phyloP scores from a whole-genome alignment of 2,113 vertebrate genomes.

The Lipophrys pholis region DNA sequence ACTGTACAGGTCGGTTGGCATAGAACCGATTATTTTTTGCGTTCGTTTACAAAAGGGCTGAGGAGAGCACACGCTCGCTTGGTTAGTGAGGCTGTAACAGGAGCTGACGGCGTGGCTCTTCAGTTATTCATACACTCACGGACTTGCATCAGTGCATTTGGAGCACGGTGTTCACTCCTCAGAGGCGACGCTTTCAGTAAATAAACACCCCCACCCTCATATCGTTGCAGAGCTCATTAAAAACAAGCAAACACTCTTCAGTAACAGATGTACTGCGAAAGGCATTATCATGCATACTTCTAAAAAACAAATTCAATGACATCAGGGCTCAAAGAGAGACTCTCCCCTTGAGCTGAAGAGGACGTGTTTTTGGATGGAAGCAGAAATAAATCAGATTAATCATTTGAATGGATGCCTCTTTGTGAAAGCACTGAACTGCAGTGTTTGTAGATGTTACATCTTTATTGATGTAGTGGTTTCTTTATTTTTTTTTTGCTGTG shows the following conservation, averaged over 20 bases:
- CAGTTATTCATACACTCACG: no score
- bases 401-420: conserved; percentile 1
- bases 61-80: neutral
- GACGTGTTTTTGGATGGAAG: conserved; percentile 9
- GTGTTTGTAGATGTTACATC: conserved; percentile 43
- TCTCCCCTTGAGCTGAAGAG: conserved; percentile 16
- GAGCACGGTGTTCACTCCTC: conserved; percentile 13
- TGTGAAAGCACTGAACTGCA: conserved; percentile 24
- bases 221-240: conserved; percentile 35
- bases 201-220: conserved; percentile 79
- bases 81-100: conserved; percentile 9
- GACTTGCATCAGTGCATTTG: no score
- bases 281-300: conserved; percentile 33
- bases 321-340: conserved; percentile 40
- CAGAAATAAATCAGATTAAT: conserved; percentile 28
- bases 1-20: conserved; percentile 36
- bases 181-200: conserved; percentile 51
- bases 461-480: conserved; percentile 42
- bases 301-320: conserved; percentile 20
- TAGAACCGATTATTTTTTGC: conserved; percentile 21
- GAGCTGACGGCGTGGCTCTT: conserved; percentile 6
- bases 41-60: conserved; percentile 23
- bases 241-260: conserved; percentile 47
- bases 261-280: conserved; percentile 41
- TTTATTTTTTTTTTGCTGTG: conserved; percentile 19